Evolutionary conservation across 2,888 invertebrate species (phyloP), one percentile per base, ranked within the genome.

Genomic region (Dicyrtoma fusca): DNA sequence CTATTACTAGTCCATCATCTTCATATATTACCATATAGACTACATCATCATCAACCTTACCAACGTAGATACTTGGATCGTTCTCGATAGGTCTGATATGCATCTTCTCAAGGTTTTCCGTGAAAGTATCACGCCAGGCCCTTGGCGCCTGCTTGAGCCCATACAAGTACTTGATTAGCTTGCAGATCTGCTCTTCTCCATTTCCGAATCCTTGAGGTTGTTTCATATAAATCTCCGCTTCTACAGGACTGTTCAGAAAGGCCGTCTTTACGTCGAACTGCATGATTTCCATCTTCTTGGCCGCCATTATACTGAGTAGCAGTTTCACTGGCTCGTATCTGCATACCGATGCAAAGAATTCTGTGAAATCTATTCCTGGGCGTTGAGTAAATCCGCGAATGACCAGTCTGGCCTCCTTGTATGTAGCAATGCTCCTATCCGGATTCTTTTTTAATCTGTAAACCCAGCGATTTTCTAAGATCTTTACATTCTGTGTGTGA

Each of bases 91-190:
- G 63, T 49, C 51, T 62, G 34, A 79, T 64, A 5, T 44, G 62
- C 11, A 47, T 17, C 5, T 13, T 8, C 1, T 62, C 8, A 47
- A 77, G 51, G 3, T 61, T 17, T 5, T 63, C 11, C 6, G 0
- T 34, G 45, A 81, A 70, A 0, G 21, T 64, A 8, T 74, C 25
- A 25, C 76, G 75, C 79, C 80, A 80, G 2, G 63, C 65, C 17
- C 74, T 47, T 1, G 78, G 75, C 1, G 79, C 64, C 71, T 81
- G 76, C 25, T 79, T 79, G 0, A 81, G 70, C 8, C 79, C 79
- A 66, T 81, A 81, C 1, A 81, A n/a, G 17, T 68, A 64, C 51
- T 74, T 75, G 1, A 59, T 19, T 1, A 80, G 69, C 51, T 47
- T 66, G 44, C 74, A 76, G 17, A 72, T 65, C 8, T 34, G 3